Evolutionary conservation across 2,113 vertebrate genomes (phyloP).

Genomic region (Craseonycteris thonglongyai): DNA sequence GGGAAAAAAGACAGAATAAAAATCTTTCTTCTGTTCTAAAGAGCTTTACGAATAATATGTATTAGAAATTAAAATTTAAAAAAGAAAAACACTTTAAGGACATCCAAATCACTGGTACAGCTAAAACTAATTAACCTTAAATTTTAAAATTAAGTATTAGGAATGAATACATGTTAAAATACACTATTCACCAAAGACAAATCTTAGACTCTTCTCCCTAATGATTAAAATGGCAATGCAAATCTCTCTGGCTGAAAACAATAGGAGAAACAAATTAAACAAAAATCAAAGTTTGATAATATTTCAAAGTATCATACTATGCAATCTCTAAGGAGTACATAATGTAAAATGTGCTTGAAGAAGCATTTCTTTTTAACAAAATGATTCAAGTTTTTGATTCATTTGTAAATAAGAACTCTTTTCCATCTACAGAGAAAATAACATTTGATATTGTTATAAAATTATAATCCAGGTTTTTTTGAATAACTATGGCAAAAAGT

Average conservation of each 20-base stretch:
- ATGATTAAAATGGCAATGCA: neutral
- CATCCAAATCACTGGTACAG: neutral
- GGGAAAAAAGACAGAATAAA: conserved; percentile 52
- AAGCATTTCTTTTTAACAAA: neutral
- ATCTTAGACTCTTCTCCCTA: neutral
- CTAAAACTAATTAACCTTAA: neutral
- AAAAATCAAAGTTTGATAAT: neutral
- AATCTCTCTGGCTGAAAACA: neutral
- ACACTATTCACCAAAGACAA: neutral
- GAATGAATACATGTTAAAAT: conserved; percentile 9
- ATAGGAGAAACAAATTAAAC: neutral
- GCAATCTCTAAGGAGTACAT: neutral
- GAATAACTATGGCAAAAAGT: neutral
- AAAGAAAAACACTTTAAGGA: neutral
- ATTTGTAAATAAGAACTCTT: neutral
- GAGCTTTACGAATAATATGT: neutral
- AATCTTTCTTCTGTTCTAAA: conserved; percentile 29
- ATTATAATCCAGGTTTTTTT: neutral
- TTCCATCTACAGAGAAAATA: neutral
- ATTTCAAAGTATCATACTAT: neutral
- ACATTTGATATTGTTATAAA: neutral
- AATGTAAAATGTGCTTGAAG: neutral
- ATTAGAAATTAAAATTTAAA: neutral
- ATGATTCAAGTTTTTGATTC: neutral
- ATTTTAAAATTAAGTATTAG: conserved; percentile 18